These are phyloP conservation scores for Hyposoter didymator DNA, from an alignment of 2,888 invertebrate genomes.

Conservation along the genomic window DNA sequence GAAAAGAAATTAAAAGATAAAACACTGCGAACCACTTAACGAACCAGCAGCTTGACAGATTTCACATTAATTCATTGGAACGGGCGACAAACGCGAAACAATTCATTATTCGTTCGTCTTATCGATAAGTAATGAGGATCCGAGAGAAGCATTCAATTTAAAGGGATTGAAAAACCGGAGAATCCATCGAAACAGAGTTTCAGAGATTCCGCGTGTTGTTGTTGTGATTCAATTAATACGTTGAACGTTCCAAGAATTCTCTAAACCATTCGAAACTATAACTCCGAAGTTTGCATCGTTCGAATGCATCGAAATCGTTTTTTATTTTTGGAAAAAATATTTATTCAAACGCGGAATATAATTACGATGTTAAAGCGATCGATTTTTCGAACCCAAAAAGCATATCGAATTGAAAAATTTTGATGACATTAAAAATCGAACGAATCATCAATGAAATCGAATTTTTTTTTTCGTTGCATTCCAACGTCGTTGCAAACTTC, in stretches of 20 bases:
- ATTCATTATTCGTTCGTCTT: slow-evolving; percentile 20
- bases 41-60: slow-evolving; percentile 5
- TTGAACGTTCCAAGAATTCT: neutral
- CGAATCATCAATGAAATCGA: too few relatives aligned
- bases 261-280: neutral
- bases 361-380: too few relatives aligned
- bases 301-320: too few relatives aligned
- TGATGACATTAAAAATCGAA: too few relatives aligned
- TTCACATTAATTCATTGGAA: slow-evolving; percentile 47
- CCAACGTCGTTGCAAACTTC: too few relatives aligned
- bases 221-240: slow-evolving; percentile 21
- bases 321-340: too few relatives aligned
- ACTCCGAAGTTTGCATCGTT: too few relatives aligned
- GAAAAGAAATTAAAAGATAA: neutral
- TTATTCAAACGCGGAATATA: too few relatives aligned
- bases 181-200: neutral
- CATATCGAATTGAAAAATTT: too few relatives aligned
- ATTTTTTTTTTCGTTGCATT: too few relatives aligned
- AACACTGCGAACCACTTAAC: slow-evolving; percentile 2
- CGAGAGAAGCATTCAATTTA: neutral
- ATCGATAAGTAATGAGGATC: slow-evolving; percentile 39
- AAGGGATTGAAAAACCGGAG: slow-evolving; percentile 1
- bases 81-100: slow-evolving; percentile 34
- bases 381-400: too few relatives aligned
- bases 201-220: neutral